phyloP scores from a whole-genome alignment of 2,113 vertebrate genomes.

The Chrysemys picta region DNA sequence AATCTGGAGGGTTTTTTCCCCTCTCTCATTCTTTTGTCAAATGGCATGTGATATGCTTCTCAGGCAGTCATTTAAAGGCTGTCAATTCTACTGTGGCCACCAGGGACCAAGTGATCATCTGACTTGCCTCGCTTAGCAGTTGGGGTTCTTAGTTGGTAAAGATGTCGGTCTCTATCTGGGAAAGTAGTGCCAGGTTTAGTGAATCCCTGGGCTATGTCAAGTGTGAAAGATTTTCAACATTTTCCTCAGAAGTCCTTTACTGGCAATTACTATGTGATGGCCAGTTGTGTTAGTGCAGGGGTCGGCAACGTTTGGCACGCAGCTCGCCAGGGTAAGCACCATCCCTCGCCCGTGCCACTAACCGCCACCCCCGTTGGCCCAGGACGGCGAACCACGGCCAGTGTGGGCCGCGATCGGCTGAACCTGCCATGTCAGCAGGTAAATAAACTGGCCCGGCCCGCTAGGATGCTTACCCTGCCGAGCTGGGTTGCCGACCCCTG shows the following conservation, averaged over 20 bases:
- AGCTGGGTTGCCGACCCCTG: background rate
- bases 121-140: background rate
- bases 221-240: conserved; percentile 57
- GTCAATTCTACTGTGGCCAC: conserved; percentile 58
- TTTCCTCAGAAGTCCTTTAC: conserved; percentile 42
- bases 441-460: too few relatives aligned
- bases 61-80: conserved; percentile 66
- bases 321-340: too few relatives aligned
- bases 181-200: conserved; percentile 13
- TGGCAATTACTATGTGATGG: conserved; percentile 21
- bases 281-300: background rate
- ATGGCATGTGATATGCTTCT: conserved; percentile 43
- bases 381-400: too few relatives aligned
- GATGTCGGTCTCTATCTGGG: background rate
- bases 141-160: conserved; percentile 34
- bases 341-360: too few relatives aligned
- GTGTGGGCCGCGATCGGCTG: too few relatives aligned
- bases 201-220: conserved; percentile 56
- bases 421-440: too few relatives aligned
- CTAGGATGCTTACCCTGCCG: too few relatives aligned
- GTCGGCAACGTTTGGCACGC: too few relatives aligned
- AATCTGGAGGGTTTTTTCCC: conserved; percentile 9
- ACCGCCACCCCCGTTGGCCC: too few relatives aligned
- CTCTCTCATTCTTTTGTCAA: conserved; percentile 50
- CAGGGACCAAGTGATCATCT: conserved; percentile 28